A percentile compares a stretch with the other conserved stretches of the same genome.
Evolutionary conservation across 1,140 invertebrate genomes (phyloP).

Genomic region (Centruroides vittatus): DNA sequence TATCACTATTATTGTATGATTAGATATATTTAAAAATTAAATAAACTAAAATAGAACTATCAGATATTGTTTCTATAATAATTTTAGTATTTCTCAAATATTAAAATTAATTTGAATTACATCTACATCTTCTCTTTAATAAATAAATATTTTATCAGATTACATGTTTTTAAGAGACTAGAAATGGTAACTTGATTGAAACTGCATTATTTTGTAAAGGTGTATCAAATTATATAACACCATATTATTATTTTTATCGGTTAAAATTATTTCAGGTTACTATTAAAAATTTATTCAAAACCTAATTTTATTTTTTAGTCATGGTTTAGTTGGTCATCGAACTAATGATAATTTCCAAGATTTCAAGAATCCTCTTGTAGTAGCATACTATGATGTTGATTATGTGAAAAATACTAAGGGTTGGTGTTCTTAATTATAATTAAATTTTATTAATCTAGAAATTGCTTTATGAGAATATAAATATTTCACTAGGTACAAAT

Average conservation of each 20-base stretch:
- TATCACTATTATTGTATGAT: no score
- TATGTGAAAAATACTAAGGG: constrained; percentile 91
- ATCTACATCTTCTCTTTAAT: no score
- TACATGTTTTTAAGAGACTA: no score
- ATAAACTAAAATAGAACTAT: no score
- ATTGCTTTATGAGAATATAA: not conserved
- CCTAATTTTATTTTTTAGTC: constrained; percentile 44
- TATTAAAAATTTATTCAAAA: constrained; percentile 7
- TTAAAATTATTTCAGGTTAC: no score
- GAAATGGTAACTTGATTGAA: constrained; percentile 17
- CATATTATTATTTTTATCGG: constrained; percentile 16
- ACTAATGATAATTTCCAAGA: constrained; percentile 67
- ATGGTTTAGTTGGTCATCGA: constrained; percentile 81
- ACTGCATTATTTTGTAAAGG: not conserved
- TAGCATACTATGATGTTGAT: constrained; percentile 89
- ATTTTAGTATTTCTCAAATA: no score
- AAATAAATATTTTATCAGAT: no score
- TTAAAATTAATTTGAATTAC: no score
- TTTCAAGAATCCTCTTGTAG: constrained; percentile 75
- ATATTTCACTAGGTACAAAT: constrained; percentile 58
- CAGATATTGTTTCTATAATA: no score
- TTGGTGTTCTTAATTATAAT: constrained; percentile 13
- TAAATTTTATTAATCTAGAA: not conserved
- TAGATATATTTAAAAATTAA: no score
- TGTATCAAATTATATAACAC: not conserved